Conservation (phyloP, 2,113 vertebrate genomes). For the Beaufortia kweichowensis region DNA sequence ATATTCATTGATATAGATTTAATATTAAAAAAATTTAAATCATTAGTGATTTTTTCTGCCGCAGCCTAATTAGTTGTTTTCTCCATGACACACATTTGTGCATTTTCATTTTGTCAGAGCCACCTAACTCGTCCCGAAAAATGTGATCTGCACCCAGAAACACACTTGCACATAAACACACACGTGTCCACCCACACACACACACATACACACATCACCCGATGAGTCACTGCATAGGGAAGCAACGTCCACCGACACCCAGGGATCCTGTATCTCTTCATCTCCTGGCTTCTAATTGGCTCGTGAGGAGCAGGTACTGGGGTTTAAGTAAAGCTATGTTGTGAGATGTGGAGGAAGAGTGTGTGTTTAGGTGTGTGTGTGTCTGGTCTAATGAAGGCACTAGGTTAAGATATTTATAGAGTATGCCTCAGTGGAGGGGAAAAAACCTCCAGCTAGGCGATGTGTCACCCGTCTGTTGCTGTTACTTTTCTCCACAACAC, state of each 20-base stretch:
- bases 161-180: slow-evolving; percentile 24
- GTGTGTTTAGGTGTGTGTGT: neutral
- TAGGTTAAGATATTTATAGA: slow-evolving; percentile 59
- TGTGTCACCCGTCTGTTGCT: slow-evolving; percentile 50
- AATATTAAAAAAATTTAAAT: no score
- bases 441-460: slow-evolving; percentile 45
- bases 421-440: slow-evolving; percentile 16
- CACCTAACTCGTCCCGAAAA: slow-evolving; percentile 1
- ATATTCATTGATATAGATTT: no score
- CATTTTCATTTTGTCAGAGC: neutral
- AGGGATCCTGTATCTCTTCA: neutral
- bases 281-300: neutral
- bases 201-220: neutral
- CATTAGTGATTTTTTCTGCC: neutral
- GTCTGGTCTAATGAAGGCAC: slow-evolving; percentile 58
- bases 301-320: neutral
- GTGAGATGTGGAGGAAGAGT: neutral
- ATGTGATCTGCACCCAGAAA: slow-evolving; percentile 13
- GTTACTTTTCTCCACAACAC: slow-evolving; percentile 3
- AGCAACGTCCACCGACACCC: neutral
- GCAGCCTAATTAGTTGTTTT: slow-evolving; percentile 3
- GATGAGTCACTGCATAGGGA: slow-evolving; percentile 33
- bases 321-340: slow-evolving; percentile 14
- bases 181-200: neutral
- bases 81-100: slow-evolving; percentile 35